Evolutionary conservation across 2,113 vertebrate genomes (phyloP), one percentile per base, ranked within the genome.

Genomic region (Urocolius indicus): DNA sequence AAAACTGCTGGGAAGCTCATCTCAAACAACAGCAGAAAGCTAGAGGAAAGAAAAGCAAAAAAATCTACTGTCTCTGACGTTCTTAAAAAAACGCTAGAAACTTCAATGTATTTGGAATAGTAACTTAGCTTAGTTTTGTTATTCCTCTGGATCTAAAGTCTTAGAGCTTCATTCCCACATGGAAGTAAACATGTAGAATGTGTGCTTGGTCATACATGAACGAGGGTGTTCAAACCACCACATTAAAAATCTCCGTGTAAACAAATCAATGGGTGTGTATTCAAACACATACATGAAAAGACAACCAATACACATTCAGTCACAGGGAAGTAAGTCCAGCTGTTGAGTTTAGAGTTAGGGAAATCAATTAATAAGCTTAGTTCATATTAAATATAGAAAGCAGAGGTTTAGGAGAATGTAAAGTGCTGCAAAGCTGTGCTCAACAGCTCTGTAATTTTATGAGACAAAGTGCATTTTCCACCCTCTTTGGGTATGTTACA

Each of bases 181-280:
- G 32, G 22, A 59, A 80, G 5, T 22, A 34, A 30, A 41, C 22
- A 4, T 57, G 6, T 75, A 67, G 85, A 79, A 75, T 54, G 6
- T 62, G 5, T 10, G 0, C 9, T 46, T 76, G 13, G 13, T 63
- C 41, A 27, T 61, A 54, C 21, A 27, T 45, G 7, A 1, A 8
- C 6, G 18, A 2, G 0, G 1, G 6, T n/a, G 74, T 81, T 66
- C 13, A 71, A 69, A 22, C 3, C 2, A 13, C 11, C 14, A 41
- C 21, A 36, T 61, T 43, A 76, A 65, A 75, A 54, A n/a, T 18
- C 6, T 45, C 3, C n/a, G 20, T 62, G 27, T 75, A 69, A 92
- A 43, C 3, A 65, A 20, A 11, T 83, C 26, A 61, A 65, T 90
- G 10, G 3, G 8, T 72, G 4, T 79, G 1, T 82, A 67, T 54